These are phyloP conservation scores for Artibeus lituratus DNA, from an alignment of 2,797 vertebrate genomes.

Conservation along the genomic window DNA sequence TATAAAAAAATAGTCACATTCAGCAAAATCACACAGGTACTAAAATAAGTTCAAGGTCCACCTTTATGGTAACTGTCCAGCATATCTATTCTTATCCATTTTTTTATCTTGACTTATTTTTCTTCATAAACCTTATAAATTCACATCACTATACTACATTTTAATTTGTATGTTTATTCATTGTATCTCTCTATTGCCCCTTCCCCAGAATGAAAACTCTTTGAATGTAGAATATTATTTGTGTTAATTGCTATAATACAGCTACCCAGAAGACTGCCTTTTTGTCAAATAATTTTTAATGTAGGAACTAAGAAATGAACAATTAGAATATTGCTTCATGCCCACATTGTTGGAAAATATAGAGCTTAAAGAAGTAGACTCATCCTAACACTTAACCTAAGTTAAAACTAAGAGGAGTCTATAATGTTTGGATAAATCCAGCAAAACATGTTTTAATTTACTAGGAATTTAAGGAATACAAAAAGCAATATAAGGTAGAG, in stretches of 20 bases:
- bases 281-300: constrained; percentile 4
- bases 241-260: not conserved
- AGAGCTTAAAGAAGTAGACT: not conserved
- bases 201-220: not conserved
- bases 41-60: not conserved
- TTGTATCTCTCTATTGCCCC: not conserved
- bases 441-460: constrained; percentile 4
- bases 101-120: not conserved
- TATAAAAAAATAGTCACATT: not conserved
- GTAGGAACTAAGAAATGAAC: not conserved
- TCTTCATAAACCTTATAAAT: not conserved
- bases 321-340: not conserved
- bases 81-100: not conserved
- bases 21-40: not conserved
- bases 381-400: not conserved
- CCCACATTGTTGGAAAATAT: not conserved
- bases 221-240: not conserved
- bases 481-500: not conserved
- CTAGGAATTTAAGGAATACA: constrained; percentile 3
- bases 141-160: not conserved
- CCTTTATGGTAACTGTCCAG: not conserved
- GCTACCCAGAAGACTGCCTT: not conserved
- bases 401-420: not conserved
- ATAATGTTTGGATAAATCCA: not conserved
- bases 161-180: not conserved